Evolutionary conservation across 2,797 vertebrate species (phyloP).

Genomic region (Ciconia nigra): DNA sequence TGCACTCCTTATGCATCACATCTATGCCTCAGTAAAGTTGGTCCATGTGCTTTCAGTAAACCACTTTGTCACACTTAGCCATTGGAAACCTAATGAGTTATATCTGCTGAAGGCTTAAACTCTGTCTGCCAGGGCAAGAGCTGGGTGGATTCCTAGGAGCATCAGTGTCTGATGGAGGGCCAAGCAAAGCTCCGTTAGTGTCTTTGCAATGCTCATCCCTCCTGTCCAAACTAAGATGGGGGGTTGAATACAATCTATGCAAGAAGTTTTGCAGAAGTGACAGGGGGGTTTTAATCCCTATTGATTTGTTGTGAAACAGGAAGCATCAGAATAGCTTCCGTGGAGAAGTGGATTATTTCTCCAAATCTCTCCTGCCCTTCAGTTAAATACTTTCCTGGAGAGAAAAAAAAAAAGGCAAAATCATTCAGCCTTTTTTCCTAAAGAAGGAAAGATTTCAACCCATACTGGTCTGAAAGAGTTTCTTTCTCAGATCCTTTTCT

Average conservation of each 20-base stretch:
- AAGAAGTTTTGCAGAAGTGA: not conserved
- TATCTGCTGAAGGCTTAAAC: not conserved
- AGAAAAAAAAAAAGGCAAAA: not conserved
- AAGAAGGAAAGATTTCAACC: not conserved
- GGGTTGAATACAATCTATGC: not conserved
- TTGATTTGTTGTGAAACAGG: not conserved
- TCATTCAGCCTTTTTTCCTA: not conserved
- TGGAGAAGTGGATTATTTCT: slow-evolving; percentile 23
- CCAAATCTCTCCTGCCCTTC: not conserved
- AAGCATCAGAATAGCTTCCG: not conserved
- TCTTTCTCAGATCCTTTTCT: not conserved
- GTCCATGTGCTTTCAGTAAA: not conserved
- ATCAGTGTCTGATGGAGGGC: not conserved
- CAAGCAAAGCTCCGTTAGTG: fast-evolving
- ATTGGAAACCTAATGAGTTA: not conserved
- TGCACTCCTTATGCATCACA: fast-evolving
- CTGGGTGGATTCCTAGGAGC: not conserved
- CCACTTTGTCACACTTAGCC: not conserved
- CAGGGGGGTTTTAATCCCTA: not conserved
- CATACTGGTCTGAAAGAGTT: not conserved
- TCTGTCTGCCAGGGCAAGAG: not conserved
- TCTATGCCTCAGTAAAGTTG: fast-evolving
- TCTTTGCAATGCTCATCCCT: not conserved
- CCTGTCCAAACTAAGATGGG: not conserved
- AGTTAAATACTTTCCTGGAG: not conserved